These are phyloP conservation scores for Chitala chitala DNA, from an alignment of 2,113 vertebrate genomes.

Conservation along the genomic window DNA sequence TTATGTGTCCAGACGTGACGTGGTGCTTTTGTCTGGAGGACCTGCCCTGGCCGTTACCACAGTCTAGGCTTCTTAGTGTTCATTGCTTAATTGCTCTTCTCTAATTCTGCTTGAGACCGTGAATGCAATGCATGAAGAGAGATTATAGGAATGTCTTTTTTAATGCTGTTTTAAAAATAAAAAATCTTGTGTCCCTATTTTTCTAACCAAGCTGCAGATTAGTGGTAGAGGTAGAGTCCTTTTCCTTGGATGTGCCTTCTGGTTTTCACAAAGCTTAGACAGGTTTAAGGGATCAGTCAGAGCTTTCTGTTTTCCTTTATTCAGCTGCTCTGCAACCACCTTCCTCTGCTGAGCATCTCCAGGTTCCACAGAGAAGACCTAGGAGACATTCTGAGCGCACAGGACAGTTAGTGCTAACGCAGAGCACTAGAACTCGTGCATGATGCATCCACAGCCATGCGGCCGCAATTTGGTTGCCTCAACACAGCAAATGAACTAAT, in stretches of 20 bases:
- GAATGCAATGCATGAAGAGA: not conserved
- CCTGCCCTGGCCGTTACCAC: no score
- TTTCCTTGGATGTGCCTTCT: conserved; percentile 43
- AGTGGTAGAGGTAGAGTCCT: conserved; percentile 29
- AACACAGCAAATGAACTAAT: not conserved
- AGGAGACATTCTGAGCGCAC: not conserved
- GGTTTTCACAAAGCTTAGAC: conserved; percentile 50
- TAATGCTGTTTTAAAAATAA: not conserved
- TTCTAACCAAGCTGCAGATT: conserved; percentile 35
- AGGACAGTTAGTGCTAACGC: not conserved
- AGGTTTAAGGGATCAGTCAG: conserved; percentile 53
- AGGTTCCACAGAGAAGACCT: not conserved
- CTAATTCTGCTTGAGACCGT: conserved; percentile 2
- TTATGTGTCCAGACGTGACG: conserved; percentile 50
- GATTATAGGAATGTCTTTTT: not conserved
- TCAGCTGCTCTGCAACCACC: conserved; percentile 36
- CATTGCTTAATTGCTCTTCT: not conserved
- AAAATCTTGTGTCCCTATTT: conserved; percentile 16
- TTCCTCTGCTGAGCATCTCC: not conserved
- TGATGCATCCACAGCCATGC: not conserved
- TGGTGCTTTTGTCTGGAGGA: no score
- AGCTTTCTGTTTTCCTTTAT: conserved; percentile 49
- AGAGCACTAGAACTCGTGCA: not conserved
- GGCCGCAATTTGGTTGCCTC: not conserved
- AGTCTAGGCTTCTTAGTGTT: no score